Percentiles rank a stretch among this genome's conserved stretches.
Conservation (phyloP, 2,113 vertebrate species). For the Geococcyx californianus region DNA sequence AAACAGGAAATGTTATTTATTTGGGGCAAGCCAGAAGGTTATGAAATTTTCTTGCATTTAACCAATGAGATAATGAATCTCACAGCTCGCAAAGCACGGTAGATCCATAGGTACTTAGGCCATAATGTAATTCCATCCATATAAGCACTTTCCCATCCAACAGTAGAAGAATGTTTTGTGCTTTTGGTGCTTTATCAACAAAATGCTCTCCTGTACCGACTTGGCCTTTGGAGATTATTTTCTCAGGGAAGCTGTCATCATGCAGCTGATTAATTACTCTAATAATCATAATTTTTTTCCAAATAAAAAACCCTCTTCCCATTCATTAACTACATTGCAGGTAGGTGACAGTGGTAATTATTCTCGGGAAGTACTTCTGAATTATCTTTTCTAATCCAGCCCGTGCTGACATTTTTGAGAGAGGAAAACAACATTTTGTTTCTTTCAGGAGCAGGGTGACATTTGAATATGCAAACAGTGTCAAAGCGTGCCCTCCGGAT, state of each 20-base stretch:
- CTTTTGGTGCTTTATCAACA: conserved; percentile 80
- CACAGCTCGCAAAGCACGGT: not conserved
- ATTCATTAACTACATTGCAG: conserved; percentile 86
- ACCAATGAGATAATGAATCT: conserved; percentile 15
- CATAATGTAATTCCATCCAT: conserved; percentile 41
- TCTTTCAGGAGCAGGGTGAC: conserved; percentile 77
- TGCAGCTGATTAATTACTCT: conserved; percentile 90
- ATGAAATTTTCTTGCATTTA: not conserved
- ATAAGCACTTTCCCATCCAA: conserved; percentile 45
- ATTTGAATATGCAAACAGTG: conserved; percentile 85
- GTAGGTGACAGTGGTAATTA: conserved; percentile 85
- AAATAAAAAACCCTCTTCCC: conserved; percentile 81
- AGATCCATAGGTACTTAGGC: not conserved
- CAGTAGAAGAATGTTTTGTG: conserved; percentile 49
- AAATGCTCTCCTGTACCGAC: conserved; percentile 78
- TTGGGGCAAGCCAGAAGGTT: not conserved
- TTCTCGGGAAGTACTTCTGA: conserved; percentile 81
- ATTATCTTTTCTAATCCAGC: conserved; percentile 85
- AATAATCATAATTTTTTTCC: conserved; percentile 84
- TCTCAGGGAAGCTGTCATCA: conserved; percentile 82
- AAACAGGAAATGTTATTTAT: not conserved
- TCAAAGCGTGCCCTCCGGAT: conserved; percentile 68
- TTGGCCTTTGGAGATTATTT: conserved; percentile 80
- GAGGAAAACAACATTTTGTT: conserved; percentile 74
- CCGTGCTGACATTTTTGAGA: conserved; percentile 83